phyloP scores from a whole-genome alignment of 2,113 vertebrate genomes.

The Dromaius novaehollandiae region DNA sequence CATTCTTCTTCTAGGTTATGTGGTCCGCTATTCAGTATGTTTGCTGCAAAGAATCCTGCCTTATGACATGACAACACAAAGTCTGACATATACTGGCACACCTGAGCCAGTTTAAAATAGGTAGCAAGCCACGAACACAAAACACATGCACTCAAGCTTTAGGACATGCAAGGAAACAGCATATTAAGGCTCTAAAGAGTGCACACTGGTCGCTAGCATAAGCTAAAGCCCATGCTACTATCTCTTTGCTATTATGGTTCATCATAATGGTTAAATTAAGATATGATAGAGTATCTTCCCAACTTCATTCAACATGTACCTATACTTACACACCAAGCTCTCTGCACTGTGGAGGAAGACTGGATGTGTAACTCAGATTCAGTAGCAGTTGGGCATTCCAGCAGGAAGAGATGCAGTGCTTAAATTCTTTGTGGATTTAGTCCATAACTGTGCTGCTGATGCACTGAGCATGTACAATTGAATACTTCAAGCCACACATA shows the following conservation, averaged over 20 bases:
- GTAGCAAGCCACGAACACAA: neutral
- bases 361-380: neutral
- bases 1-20: neutral
- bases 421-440: neutral
- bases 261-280: neutral
- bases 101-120: neutral
- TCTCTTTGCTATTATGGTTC: neutral
- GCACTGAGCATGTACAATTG: neutral
- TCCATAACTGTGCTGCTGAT: neutral
- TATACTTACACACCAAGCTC: neutral
- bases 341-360: neutral
- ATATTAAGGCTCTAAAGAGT: neutral
- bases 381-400: neutral
- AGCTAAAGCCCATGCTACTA: neutral
- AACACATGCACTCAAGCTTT: neutral
- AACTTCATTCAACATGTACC: neutral
- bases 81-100: neutral
- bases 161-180: neutral
- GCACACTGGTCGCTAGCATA: neutral
- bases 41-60: neutral
- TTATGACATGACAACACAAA: neutral
- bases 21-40: too few species aligned
- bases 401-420: neutral
- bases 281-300: neutral
- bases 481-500: neutral